phyloP scores from a whole-genome alignment of 2,113 vertebrate genomes.

The Aepyceros melampus region DNA sequence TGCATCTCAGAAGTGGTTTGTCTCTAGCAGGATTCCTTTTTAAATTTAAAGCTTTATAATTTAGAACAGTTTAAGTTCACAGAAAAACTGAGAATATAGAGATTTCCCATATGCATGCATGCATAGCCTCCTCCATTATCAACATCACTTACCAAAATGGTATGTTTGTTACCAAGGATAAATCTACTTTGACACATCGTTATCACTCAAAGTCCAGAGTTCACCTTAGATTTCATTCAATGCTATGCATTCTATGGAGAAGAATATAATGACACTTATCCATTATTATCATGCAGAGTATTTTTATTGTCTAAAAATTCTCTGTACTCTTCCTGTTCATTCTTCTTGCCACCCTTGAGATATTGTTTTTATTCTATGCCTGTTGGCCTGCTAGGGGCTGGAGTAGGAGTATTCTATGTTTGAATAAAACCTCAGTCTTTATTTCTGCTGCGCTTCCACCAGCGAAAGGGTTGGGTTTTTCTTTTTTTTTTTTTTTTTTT shows the following conservation, averaged over 20 bases:
- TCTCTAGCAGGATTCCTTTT: neutral
- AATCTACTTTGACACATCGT: neutral
- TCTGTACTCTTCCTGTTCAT: neutral
- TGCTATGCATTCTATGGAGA: neutral
- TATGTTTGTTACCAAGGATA: neutral
- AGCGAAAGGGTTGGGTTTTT: fast-evolving
- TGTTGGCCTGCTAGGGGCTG: neutral
- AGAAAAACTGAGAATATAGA: neutral
- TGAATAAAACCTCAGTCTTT: neutral
- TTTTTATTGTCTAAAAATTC: neutral
- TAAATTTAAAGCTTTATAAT: neutral
- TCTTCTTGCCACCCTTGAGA: neutral
- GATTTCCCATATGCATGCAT: neutral
- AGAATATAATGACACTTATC: neutral
- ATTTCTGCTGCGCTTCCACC: neutral
- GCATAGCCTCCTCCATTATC: neutral
- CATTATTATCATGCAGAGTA: neutral
- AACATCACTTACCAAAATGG: neutral
- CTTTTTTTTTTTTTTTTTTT: no score
- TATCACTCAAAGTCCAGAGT: neutral
- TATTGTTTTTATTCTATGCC: neutral
- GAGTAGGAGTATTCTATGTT: neutral
- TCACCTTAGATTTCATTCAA: neutral
- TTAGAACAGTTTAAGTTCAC: neutral
- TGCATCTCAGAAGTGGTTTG: neutral